Base-by-base conservation (phyloP, 37 sponge, comb jelly and placozoan species). In the Lycopodina hypogea region DNA sequence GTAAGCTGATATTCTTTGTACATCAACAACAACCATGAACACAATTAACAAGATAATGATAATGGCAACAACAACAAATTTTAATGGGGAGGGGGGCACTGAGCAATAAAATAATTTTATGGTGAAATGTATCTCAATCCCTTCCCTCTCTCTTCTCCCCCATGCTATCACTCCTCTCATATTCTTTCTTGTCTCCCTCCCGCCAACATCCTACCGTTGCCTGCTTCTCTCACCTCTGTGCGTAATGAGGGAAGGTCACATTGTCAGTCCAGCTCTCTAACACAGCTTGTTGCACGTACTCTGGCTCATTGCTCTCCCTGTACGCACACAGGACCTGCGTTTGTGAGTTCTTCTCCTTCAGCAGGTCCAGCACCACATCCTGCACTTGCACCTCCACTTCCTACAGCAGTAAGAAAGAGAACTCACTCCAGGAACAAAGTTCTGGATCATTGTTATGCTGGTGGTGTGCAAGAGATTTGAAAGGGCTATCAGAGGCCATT, bases 341-440 rank as follows among this genome's bases (percentile, higher is more conserved):
- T 55, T 92, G 89, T 1, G 71, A 63, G 8, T 74, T 41, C 53
- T 85, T 64, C 78, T 85, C 78, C 60, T 80, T 92, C 41, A 92
- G 63, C 41, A 88, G 76, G 75, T 92, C 93, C 30, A 92, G 67
- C 23, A 92, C 65, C 33, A 21, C 56, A 39, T 76, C 76, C 36
- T 76, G 76, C 1, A 76, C 76, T 22, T 58, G 61, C 1, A 18
- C 61, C n/a, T 37, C 76, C 37, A 2, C 28, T 19, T 76, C 61
- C 76, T 76, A 45, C 61, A 74, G 9, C 48, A 45, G 8, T 17
- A n/a, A n/a, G n/a, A n/a, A 53, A 53, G n/a, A n/a, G n/a, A n/a
- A n/a, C 37, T 42, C 66, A 82, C 88, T 40, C 83, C 88, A 22
- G 78, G 60, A 38, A n/a, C n/a, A n/a, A n/a, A n/a, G n/a, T n/a